Base-by-base conservation (phyloP, 2,797 vertebrate genomes). In the Eremophila alpestris region DNA sequence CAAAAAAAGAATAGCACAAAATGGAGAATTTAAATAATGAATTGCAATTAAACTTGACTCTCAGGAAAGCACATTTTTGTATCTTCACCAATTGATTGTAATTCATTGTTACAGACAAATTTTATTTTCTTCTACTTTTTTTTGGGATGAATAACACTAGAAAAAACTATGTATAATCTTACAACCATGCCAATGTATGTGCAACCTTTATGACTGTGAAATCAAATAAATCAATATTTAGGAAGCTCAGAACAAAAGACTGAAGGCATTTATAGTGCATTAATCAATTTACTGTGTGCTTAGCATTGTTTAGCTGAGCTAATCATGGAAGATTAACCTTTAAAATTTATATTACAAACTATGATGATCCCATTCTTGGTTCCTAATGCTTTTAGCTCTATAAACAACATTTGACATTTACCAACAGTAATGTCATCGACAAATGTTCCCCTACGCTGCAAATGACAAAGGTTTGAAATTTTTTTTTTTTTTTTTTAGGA, bases 301-400 rank as follows among this genome's bases (percentile, higher is more conserved):
- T 91, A 90, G 64, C 45, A 86, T 94, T 96, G 56, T 91, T 95
- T 80, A 92, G 29, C 41, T 94, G 92, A 92, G 58, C 21, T 94
- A 94, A 96, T 95, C 63, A 65, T 51, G 20, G 55, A 89, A 94
- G 83, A 94, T 92, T 97, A 96, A 95, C 94, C 94, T 97, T 96
- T 97, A 90, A 96, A 95, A 87, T 76, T 70, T 82, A 64, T 95
- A 90, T 71, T 87, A 80, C 58, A 60, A 90, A 95, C 32, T 88
- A 89, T 67, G 60, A 82, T 67, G 76, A 97, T 94, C 46, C 43
- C 30, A 71, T 93, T 92, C 81, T 63, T 93, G 36, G 18, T 76
- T 86, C 54, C 51, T 94, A 92, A 89, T 94, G 48, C 51, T 95
- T 95, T 96, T 95, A 95, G 64, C 67, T 95, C 81, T 84, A 21